Evolutionary conservation across 2,888 invertebrate genomes (phyloP).

Genomic region (Bruchidius siliquastri): DNA sequence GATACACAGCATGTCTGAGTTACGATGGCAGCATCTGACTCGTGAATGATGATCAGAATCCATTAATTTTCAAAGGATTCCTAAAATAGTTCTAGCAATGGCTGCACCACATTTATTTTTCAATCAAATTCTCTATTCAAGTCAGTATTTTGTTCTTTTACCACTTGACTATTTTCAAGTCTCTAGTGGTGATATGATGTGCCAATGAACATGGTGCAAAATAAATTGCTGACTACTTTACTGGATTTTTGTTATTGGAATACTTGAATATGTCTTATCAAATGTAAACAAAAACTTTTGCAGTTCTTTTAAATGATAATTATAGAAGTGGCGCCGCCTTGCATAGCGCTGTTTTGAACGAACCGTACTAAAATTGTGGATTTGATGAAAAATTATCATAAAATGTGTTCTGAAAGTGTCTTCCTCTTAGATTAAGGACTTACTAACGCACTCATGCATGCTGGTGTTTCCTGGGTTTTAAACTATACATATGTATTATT

Average conservation of each 20-base stretch:
- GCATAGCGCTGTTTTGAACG: not conserved
- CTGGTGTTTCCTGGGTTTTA: not conserved
- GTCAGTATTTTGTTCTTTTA: too few species aligned
- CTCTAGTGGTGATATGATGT: too few species aligned
- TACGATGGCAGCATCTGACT: slow-evolving; percentile 27
- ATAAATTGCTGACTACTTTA: too few species aligned
- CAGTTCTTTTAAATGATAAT: too few species aligned
- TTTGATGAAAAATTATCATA: not conserved
- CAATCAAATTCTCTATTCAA: too few species aligned
- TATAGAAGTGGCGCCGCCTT: not conserved
- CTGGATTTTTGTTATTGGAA: too few species aligned
- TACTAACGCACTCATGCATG: not conserved
- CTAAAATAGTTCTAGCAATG: too few species aligned
- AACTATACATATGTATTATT: not conserved
- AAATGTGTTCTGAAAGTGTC: not conserved
- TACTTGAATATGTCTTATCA: too few species aligned
- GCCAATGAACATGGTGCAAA: too few species aligned
- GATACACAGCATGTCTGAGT: slow-evolving; percentile 48
- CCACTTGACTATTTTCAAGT: too few species aligned
- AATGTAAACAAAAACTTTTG: too few species aligned
- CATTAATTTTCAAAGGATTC: slow-evolving; percentile 2
- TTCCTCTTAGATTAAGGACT: not conserved
- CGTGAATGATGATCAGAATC: slow-evolving; percentile 3
- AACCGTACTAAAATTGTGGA: not conserved
- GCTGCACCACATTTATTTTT: too few species aligned